Conservation (phyloP, 92 coral and sea anemone genomes). For the Epizoanthus illoricatus region DNA sequence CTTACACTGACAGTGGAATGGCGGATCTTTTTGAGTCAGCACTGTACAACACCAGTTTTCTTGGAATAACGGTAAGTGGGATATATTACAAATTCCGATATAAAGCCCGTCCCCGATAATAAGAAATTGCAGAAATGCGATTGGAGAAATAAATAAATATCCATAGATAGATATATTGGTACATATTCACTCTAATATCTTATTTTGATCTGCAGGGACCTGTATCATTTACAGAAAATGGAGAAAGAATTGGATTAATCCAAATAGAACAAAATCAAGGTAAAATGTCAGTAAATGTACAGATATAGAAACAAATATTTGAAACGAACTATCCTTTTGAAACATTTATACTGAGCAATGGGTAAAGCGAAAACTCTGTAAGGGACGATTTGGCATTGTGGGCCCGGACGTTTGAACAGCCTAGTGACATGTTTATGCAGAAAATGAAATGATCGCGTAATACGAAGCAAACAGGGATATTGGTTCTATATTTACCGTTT, state of each 20-base stretch:
- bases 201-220: slow-evolving; percentile 48
- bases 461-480: too few relatives aligned
- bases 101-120: neutral
- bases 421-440: too few relatives aligned
- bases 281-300: neutral
- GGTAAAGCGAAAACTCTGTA: too few relatives aligned
- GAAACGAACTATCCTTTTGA: too few relatives aligned
- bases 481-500: too few relatives aligned
- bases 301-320: too few relatives aligned
- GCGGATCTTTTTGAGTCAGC: slow-evolving; percentile 57
- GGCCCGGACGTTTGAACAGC: neutral
- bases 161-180: too few relatives aligned
- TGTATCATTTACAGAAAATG: slow-evolving; percentile 59
- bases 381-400: too few relatives aligned
- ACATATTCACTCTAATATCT: too few relatives aligned
- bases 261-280: slow-evolving; percentile 72
- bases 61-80: slow-evolving; percentile 66
- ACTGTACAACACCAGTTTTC: slow-evolving; percentile 59
- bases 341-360: too few relatives aligned
- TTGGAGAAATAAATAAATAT: too few relatives aligned
- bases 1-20: slow-evolving; percentile 56
- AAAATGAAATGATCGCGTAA: too few relatives aligned
- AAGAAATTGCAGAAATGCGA: neutral
- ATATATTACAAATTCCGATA: neutral
- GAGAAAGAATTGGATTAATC: slow-evolving; percentile 65